Percentiles rank a stretch among this genome's conserved stretches.
Evolutionary conservation across 2,113 vertebrate genomes (phyloP).

Genomic region (Chloropsis cyanopogon): DNA sequence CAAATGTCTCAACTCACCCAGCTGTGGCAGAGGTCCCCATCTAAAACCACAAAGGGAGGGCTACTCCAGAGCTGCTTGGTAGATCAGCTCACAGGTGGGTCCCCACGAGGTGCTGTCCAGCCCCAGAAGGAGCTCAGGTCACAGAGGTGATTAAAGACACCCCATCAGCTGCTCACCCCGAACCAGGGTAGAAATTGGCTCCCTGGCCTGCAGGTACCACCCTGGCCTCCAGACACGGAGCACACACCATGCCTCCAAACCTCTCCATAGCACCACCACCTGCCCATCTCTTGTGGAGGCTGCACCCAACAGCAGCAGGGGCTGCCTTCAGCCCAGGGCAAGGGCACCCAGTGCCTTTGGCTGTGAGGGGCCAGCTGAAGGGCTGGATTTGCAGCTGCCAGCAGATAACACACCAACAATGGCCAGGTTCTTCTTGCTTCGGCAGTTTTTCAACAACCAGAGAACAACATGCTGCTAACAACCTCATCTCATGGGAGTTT

Average conservation of each 20-base stretch:
- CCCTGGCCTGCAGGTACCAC: neutral
- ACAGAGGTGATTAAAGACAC: fast-evolving
- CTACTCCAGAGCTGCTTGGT: neutral
- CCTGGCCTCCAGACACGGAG: neutral
- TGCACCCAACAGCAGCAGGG: too few species aligned
- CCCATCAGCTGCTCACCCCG: fast-evolving
- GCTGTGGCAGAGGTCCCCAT: fast-evolving
- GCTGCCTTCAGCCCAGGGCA: neutral
- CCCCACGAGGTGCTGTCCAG: fast-evolving
- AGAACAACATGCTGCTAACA: neutral
- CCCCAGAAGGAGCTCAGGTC: neutral
- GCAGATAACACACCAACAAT: neutral
- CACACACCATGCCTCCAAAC: fast-evolving
- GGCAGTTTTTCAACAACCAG: neutral
- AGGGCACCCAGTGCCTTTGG: neutral
- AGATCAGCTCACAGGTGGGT: fast-evolving
- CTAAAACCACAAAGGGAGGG: neutral
- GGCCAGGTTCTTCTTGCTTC: neutral
- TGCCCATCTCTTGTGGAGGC: neutral
- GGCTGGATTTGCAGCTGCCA: neutral
- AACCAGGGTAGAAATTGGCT: neutral
- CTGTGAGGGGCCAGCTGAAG: neutral
- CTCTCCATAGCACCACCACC: neutral
- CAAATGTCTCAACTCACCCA: too few species aligned
- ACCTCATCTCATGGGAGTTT: fast-evolving